Evolutionary conservation across 2,888 invertebrate genomes (phyloP).

Genomic region (Helobdella robusta): DNA sequence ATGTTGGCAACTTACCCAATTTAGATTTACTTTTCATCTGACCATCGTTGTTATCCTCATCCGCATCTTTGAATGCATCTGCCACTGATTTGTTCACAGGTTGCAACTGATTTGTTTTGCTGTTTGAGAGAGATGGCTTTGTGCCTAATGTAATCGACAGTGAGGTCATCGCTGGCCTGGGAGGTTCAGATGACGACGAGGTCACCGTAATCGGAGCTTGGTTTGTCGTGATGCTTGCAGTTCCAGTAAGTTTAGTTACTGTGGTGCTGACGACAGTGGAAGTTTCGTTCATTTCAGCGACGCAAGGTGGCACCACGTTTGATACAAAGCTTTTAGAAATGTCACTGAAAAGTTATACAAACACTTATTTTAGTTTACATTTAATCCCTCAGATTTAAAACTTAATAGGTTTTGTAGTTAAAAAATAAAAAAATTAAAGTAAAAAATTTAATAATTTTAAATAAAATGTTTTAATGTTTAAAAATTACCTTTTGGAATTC

Average conservation of each 20-base stretch:
- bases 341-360: no score
- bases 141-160: slow-evolving; percentile 5
- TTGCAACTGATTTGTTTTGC: slow-evolving; percentile 19
- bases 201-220: neutral
- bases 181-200: neutral
- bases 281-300: neutral
- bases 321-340: slow-evolving; percentile 2
- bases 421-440: no score
- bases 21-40: neutral
- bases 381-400: no score
- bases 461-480: no score
- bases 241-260: no score
- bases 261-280: no score
- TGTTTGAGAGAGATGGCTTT: neutral
- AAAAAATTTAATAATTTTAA: no score
- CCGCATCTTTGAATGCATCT: slow-evolving; percentile 22
- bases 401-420: no score
- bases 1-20: no score
- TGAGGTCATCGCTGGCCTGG: slow-evolving; percentile 1
- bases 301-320: slow-evolving; percentile 19
- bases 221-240: no score
- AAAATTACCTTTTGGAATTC: no score
- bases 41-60: slow-evolving; percentile 22
- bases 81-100: slow-evolving; percentile 9
- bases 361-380: no score